phyloP scores from a whole-genome alignment of 2,888 invertebrate genomes.

The Lycaena phlaeas region DNA sequence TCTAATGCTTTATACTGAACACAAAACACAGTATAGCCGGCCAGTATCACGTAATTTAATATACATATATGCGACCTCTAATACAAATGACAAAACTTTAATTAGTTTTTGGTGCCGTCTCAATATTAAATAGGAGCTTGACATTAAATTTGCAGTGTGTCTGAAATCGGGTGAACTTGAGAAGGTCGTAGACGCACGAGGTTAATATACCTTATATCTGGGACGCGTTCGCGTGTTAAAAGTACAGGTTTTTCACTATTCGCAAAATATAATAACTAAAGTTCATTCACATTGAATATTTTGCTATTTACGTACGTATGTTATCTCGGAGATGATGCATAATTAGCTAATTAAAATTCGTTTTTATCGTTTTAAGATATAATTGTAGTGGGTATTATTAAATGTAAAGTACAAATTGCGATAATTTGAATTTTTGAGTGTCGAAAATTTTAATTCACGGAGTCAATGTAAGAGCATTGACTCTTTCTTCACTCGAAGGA shows the following conservation, averaged over 20 bases:
- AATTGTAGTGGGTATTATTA: background rate
- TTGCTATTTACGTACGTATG: background rate
- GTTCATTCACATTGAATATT: constrained; percentile 3
- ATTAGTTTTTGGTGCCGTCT: background rate
- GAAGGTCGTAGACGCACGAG: constrained; percentile 42
- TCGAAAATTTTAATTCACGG: background rate
- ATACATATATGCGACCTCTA: background rate
- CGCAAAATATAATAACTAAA: background rate
- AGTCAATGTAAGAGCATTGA: too few species aligned
- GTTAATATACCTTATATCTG: constrained; percentile 41
- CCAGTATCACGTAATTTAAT: background rate
- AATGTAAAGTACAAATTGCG: background rate
- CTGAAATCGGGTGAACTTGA: constrained; percentile 41
- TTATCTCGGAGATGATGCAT: background rate
- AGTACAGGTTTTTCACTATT: constrained; percentile 6
- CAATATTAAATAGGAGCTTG: background rate
- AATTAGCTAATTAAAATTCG: constrained; percentile 4
- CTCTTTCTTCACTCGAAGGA: too few species aligned
- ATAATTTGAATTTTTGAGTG: constrained; percentile 1
- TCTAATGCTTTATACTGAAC: too few species aligned
- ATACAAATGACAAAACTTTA: background rate
- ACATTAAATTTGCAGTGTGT: constrained; percentile 25
- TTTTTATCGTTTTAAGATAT: background rate
- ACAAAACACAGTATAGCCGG: too few species aligned
- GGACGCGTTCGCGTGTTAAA: constrained; percentile 3